phyloP scores from a whole-genome alignment of 1,140 invertebrate species.

The Bathynomus jamesi region DNA sequence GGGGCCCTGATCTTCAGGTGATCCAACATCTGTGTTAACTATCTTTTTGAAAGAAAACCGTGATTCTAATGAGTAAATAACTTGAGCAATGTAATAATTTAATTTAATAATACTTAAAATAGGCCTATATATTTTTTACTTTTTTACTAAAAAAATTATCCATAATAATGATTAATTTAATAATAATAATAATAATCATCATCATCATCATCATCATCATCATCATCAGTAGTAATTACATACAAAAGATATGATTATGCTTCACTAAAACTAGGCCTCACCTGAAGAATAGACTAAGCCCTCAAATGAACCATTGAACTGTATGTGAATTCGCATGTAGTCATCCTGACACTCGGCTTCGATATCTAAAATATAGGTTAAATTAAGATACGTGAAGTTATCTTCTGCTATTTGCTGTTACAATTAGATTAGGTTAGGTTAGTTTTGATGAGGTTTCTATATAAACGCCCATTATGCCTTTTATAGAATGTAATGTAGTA shows the following conservation, averaged over 20 bases:
- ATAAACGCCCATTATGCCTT: not conserved
- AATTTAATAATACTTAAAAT: no score
- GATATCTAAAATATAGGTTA: slow-evolving; percentile 60
- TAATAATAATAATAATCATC: slow-evolving; percentile 3
- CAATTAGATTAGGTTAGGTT: not conserved
- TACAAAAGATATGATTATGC: not conserved
- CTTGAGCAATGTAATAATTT: no score
- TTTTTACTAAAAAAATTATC: not conserved
- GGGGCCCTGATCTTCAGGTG: no score
- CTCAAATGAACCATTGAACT: slow-evolving; percentile 82
- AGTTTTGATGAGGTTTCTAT: not conserved
- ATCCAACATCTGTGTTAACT: no score
- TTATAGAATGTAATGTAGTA: not conserved
- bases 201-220: slow-evolving; percentile 10
- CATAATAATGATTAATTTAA: slow-evolving; percentile 5
- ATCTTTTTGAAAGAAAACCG: no score
- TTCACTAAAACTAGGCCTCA: slow-evolving; percentile 43
- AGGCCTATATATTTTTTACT: no score
- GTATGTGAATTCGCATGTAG: slow-evolving; percentile 86
- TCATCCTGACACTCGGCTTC: slow-evolving; percentile 91
- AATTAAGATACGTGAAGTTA: not conserved
- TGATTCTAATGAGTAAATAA: no score
- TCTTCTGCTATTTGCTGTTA: not conserved
- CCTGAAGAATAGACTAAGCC: slow-evolving; percentile 82
- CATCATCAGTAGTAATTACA: not conserved